These are phyloP conservation scores for Crepidodera aurea DNA, from an alignment of 2,888 invertebrate species.

Conservation along the genomic window DNA sequence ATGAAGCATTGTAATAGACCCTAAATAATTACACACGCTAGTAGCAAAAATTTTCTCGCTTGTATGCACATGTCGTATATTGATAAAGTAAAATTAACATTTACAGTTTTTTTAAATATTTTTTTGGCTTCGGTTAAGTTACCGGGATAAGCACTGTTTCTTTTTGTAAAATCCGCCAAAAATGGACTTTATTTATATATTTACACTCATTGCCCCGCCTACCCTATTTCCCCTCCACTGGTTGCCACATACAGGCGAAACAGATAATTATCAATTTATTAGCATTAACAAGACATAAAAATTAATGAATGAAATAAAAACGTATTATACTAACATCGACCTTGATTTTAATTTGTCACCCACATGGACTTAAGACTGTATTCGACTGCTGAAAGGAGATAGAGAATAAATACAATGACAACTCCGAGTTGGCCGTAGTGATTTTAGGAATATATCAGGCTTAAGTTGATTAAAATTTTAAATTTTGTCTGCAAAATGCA, in stretches of 20 bases:
- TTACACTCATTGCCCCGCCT: too few relatives aligned
- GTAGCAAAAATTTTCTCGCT: too few relatives aligned
- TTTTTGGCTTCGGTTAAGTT: too few relatives aligned
- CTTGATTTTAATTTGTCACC: constrained; percentile 43
- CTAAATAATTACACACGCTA: too few relatives aligned
- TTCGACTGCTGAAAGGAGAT: background rate
- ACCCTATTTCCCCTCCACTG: background rate
- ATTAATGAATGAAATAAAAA: constrained; percentile 40
- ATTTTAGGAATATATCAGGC: constrained; percentile 55
- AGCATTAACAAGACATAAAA: constrained; percentile 39
- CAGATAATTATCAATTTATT: constrained; percentile 32
- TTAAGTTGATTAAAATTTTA: constrained; percentile 54
- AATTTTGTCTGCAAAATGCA: constrained; percentile 52
- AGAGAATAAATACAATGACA: constrained; percentile 47
- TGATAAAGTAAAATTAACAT: too few relatives aligned
- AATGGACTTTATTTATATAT: too few relatives aligned
- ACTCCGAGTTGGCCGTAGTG: constrained; percentile 44
- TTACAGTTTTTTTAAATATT: too few relatives aligned
- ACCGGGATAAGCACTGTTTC: too few relatives aligned
- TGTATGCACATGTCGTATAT: too few relatives aligned
- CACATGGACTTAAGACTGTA: constrained; percentile 42
- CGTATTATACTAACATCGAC: constrained; percentile 29
- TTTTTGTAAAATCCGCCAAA: too few relatives aligned
- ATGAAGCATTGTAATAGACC: too few relatives aligned
- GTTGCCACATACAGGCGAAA: constrained; percentile 7